phyloP scores from a whole-genome alignment of 1,140 invertebrate genomes.

The Drosophila eugracilis region DNA sequence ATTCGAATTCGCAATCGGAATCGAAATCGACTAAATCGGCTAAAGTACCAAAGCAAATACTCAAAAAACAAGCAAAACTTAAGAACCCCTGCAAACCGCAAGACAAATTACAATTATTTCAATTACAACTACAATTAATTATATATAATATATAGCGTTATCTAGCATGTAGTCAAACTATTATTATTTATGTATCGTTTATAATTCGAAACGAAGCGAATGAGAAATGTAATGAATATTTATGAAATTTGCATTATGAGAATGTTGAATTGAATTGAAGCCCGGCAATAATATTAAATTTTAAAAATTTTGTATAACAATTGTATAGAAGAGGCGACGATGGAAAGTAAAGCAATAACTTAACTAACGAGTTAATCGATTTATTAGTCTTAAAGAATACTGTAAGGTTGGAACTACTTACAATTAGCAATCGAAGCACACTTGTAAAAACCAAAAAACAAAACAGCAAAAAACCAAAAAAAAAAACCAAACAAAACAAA shows the following conservation, averaged over 20 bases:
- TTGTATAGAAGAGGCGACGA: slow-evolving; percentile 55
- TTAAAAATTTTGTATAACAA: slow-evolving; percentile 82
- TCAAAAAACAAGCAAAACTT: slow-evolving; percentile 55
- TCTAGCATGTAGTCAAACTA: slow-evolving; percentile 62
- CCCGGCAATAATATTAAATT: slow-evolving; percentile 81
- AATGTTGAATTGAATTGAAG: slow-evolving; percentile 64
- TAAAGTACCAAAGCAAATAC: slow-evolving; percentile 85
- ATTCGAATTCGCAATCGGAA: slow-evolving; percentile 47
- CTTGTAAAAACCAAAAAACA: slow-evolving; percentile 50
- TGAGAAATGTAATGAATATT: slow-evolving; percentile 44
- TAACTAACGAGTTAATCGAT: slow-evolving; percentile 75
- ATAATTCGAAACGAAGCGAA: slow-evolving; percentile 25
- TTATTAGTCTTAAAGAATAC: slow-evolving; percentile 70
- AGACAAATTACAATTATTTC: slow-evolving; percentile 67
- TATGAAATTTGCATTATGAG: slow-evolving; percentile 52
- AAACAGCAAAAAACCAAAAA: too few relatives aligned
- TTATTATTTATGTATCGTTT: slow-evolving; percentile 56
- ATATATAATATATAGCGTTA: slow-evolving; percentile 54
- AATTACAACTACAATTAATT: slow-evolving; percentile 69
- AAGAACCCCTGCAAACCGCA: slow-evolving; percentile 55
- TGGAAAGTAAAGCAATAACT: slow-evolving; percentile 76
- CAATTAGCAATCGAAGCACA: slow-evolving; percentile 70
- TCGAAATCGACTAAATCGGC: slow-evolving; percentile 84
- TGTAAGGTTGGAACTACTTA: slow-evolving; percentile 77
- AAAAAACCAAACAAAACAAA: too few relatives aligned